Evolutionary conservation across 2,888 invertebrate species (phyloP).

Genomic region (Tigriopus californicus): DNA sequence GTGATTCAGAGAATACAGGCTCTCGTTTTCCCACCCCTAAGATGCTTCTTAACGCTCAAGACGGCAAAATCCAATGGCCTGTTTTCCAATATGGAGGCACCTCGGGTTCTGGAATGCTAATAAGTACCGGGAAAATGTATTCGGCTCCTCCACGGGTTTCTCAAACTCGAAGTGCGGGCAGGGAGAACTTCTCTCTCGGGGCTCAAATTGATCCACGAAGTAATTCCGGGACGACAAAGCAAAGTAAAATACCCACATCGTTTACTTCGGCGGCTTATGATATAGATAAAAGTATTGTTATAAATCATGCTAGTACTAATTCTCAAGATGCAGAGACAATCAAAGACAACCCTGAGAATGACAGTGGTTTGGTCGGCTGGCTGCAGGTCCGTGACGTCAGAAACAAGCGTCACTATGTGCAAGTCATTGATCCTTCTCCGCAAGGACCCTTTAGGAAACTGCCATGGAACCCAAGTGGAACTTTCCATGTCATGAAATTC

Average conservation of each 20-base stretch:
- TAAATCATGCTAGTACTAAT: too few species aligned
- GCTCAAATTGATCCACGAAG: background rate
- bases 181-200: slow-evolving; percentile 10
- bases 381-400: slow-evolving; percentile 13
- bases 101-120: slow-evolving; percentile 8
- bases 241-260: background rate
- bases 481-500: slow-evolving; percentile 15
- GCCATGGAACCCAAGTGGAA: slow-evolving; percentile 11
- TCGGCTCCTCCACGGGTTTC: too few species aligned
- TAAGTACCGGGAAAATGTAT: background rate
- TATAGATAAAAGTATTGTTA: too few species aligned
- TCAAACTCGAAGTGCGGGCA: background rate
- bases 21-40: slow-evolving; percentile 8
- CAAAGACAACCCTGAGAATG: background rate
- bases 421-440: slow-evolving; percentile 4
- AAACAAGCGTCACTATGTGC: background rate
- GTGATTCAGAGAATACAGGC: background rate
- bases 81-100: slow-evolving; percentile 9
- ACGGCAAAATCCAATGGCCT: slow-evolving; percentile 9
- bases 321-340: too few species aligned
- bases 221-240: background rate
- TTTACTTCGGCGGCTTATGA: too few species aligned
- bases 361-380: slow-evolving; percentile 7
- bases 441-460: slow-evolving; percentile 14
- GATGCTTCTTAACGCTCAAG: background rate